A percentile compares a stretch with the other conserved stretches of the same genome.
These are phyloP conservation scores for Caenorhabditis remanei DNA, from an alignment of 1,140 invertebrate genomes.

Conservation along the genomic window DNA sequence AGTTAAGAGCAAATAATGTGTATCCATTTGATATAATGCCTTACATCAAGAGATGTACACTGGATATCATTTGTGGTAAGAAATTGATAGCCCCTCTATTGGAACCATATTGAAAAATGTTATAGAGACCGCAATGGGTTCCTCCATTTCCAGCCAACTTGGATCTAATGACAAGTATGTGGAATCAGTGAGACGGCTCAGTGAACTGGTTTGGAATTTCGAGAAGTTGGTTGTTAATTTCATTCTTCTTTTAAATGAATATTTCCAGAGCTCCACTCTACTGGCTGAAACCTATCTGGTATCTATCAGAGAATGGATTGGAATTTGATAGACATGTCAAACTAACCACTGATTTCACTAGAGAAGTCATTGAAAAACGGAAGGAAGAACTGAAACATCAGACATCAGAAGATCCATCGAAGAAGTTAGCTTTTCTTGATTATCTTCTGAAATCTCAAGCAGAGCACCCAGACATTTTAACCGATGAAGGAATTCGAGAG, in stretches of 20 bases:
- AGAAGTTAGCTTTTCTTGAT: constrained; percentile 91
- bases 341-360: constrained; percentile 78
- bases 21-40: constrained; percentile 85
- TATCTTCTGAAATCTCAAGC: constrained; percentile 86
- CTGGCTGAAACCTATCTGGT: constrained; percentile 87
- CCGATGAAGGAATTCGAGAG: constrained; percentile 80
- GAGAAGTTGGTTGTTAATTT: constrained; percentile 71
- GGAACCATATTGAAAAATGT: neutral
- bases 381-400: constrained; percentile 39
- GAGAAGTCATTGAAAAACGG: constrained; percentile 59
- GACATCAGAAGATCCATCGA: constrained; percentile 80
- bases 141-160: constrained; percentile 83
- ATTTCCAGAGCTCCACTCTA: constrained; percentile 84
- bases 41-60: constrained; percentile 85
- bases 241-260: neutral
- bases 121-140: constrained; percentile 86
- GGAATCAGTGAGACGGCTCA: constrained; percentile 82
- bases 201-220: constrained; percentile 72
- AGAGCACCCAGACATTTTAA: constrained; percentile 81
- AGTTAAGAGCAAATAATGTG: constrained; percentile 70
- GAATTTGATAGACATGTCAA: constrained; percentile 84
- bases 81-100: neutral
- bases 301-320: constrained; percentile 84
- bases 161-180: constrained; percentile 84
- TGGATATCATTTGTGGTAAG: constrained; percentile 86